phyloP scores from a whole-genome alignment of 2,888 invertebrate genomes.

The Sisyra nigra region DNA sequence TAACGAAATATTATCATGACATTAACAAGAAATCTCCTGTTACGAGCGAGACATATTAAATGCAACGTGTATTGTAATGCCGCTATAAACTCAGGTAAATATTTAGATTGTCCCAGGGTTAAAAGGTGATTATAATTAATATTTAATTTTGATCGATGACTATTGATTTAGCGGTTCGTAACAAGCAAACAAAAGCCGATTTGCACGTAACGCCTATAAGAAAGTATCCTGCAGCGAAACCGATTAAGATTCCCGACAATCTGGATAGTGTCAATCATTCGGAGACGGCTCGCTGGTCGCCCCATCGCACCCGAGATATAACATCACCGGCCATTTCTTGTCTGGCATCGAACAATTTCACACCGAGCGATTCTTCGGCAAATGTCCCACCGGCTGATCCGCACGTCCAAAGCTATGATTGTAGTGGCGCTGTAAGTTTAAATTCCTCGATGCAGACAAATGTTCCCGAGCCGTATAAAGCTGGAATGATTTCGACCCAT shows the following conservation, averaged over 20 bases:
- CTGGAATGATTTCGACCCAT: conserved; percentile 33
- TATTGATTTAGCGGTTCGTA: conserved; percentile 8
- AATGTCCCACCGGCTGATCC: conserved; percentile 24
- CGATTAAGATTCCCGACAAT: conserved; percentile 41
- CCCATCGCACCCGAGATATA: conserved; percentile 44
- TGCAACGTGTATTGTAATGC: neutral
- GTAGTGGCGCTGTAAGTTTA: conserved; percentile 45
- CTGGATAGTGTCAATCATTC: conserved; percentile 44
- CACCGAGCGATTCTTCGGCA: conserved; percentile 10
- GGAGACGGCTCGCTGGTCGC: conserved; percentile 47
- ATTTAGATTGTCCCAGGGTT: neutral
- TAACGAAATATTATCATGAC: too few relatives aligned
- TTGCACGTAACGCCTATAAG: conserved; percentile 31
- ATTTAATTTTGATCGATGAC: conserved; percentile 4
- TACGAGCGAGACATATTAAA: too few relatives aligned
- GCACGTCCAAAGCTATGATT: conserved; percentile 50
- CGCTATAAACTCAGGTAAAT: neutral
- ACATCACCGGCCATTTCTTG: conserved; percentile 40
- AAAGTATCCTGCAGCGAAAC: conserved; percentile 35
- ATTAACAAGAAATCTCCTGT: too few relatives aligned
- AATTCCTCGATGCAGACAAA: conserved; percentile 59
- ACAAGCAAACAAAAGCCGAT: conserved; percentile 2
- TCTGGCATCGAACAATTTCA: conserved; percentile 20
- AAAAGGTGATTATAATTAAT: neutral
- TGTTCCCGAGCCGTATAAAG: conserved; percentile 47